Base-by-base conservation (phyloP, 2,888 invertebrate species). In the Chrysolina oricalcia region DNA sequence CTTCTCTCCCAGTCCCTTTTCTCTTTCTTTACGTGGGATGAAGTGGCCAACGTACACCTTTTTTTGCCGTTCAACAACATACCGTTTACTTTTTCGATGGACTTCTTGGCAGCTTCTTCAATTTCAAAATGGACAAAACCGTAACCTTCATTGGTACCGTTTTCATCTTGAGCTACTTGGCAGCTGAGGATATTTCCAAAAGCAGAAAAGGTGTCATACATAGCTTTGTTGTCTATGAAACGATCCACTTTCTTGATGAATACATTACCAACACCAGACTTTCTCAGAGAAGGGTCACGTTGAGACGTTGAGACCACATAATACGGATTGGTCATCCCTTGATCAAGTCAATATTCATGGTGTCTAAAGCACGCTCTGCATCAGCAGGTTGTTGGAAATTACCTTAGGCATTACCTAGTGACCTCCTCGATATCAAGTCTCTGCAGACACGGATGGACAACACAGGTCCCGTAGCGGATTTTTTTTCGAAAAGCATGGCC, bases 221-320 rank as follows among this genome's bases (percentile, higher is more conserved):
- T 97, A 77, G 98, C 98, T 90, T 99, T 99, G 91, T 99, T 99
- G 90, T 99, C 99, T 89, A 99, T 99, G 81, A 94, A 94, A 90
- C 97, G 98, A 89, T 99, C 98, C 89, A 99, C 91, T 89, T 99
- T 99, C 90, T 99, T 99, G 86, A 99, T 99, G 90, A 99, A 99
- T 79, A 99, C 98, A 90, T 99, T 99, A 78, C 99, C 99, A 82
- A 99, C 98, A 75, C 99, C 99, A 80, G 99, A 99, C 90, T 98
- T 98, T 85, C 99, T 94, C 79, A 99, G 92, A 43, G 98, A 98
- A 62, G 99, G 99, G 91, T 99, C 99, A 86, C 99, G 94, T 90
- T 99, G n/a, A n/a, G n/a, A n/a, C n/a, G n/a, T n/a, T n/a, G 99
- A 79, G 99, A 98, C 99, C 99, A 99, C 99, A 99, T 99, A 87